Evolutionary conservation across 2,113 vertebrate species (phyloP).

Genomic region (Rafetus swinhoei): DNA sequence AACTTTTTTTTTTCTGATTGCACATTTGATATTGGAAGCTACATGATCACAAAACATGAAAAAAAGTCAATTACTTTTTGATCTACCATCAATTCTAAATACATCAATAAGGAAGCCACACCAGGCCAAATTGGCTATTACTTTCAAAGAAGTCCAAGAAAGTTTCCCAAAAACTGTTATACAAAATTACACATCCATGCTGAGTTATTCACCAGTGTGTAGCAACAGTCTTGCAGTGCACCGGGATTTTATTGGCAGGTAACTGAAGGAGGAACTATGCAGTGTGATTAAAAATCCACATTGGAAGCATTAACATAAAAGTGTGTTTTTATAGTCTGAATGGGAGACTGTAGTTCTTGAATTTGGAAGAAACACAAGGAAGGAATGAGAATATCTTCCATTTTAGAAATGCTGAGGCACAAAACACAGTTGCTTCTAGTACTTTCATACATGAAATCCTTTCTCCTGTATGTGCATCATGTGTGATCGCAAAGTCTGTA

Average conservation of each 20-base stretch:
- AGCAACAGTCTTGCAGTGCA: conserved; percentile 74
- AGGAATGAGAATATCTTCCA: conserved; percentile 76
- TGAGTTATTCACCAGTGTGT: conserved; percentile 74
- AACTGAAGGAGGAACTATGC: conserved; percentile 72
- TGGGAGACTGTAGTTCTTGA: conserved; percentile 70
- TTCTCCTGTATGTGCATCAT: conserved; percentile 97
- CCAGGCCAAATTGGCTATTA: conserved; percentile 66
- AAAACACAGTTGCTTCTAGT: conserved; percentile 81
- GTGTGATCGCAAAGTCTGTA: conserved; percentile 94
- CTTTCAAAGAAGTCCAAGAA: conserved; percentile 72
- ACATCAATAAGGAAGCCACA: conserved; percentile 80
- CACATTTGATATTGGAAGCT: conserved; percentile 88
- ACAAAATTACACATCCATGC: conserved; percentile 81
- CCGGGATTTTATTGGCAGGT: conserved; percentile 68
- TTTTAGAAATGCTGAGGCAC: conserved; percentile 89
- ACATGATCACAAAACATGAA: conserved; percentile 88
- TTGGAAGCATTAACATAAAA: conserved; percentile 78
- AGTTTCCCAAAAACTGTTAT: conserved; percentile 72
- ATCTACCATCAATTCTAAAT: conserved; percentile 84
- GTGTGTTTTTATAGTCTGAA: conserved; percentile 63
- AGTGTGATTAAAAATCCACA: conserved; percentile 75
- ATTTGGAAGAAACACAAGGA: conserved; percentile 74
- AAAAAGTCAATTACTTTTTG: conserved; percentile 83
- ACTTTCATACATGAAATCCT: conserved; percentile 96
- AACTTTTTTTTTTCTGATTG: conserved; percentile 76